phyloP scores from a whole-genome alignment of 2,113 vertebrate species.

The Columba janthina region DNA sequence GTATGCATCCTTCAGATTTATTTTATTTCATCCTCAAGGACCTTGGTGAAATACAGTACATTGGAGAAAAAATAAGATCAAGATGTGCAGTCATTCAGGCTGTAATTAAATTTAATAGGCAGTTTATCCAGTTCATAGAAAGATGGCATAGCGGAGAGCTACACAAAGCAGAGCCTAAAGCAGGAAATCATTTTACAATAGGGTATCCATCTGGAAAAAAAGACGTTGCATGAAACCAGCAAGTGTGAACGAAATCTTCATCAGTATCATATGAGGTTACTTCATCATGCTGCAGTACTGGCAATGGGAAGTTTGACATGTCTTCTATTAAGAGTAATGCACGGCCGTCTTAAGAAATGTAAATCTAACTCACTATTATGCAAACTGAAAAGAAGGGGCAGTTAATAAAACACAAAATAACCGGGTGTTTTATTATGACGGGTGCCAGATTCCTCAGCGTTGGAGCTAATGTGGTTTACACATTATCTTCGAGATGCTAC shows the following conservation, averaged over 20 bases:
- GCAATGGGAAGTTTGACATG: slow-evolving; percentile 19
- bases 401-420: slow-evolving; percentile 75
- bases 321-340: slow-evolving; percentile 73
- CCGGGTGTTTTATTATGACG: slow-evolving; percentile 38
- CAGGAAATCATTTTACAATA: slow-evolving; percentile 76
- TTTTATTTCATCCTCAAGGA: slow-evolving; percentile 72
- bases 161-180: slow-evolving; percentile 71
- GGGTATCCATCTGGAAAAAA: slow-evolving; percentile 83
- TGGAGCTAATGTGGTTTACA: not conserved
- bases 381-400: slow-evolving; percentile 71
- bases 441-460: slow-evolving; percentile 6
- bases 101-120: slow-evolving; percentile 85
- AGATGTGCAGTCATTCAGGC: slow-evolving; percentile 73
- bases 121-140: slow-evolving; percentile 78
- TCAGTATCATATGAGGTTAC: slow-evolving; percentile 67
- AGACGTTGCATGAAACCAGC: slow-evolving; percentile 68
- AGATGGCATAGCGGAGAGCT: slow-evolving; percentile 71
- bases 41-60: slow-evolving; percentile 73
- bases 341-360: slow-evolving; percentile 58
- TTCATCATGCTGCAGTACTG: slow-evolving; percentile 58
- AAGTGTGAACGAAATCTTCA: slow-evolving; percentile 78
- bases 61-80: slow-evolving; percentile 70
- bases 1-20: slow-evolving; percentile 69
- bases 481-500: not conserved
- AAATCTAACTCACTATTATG: slow-evolving; percentile 73